A percentile compares a stretch with the other conserved stretches of the same genome.
phyloP scores from a whole-genome alignment of 2,797 vertebrate genomes.

The Columba guinea region DNA sequence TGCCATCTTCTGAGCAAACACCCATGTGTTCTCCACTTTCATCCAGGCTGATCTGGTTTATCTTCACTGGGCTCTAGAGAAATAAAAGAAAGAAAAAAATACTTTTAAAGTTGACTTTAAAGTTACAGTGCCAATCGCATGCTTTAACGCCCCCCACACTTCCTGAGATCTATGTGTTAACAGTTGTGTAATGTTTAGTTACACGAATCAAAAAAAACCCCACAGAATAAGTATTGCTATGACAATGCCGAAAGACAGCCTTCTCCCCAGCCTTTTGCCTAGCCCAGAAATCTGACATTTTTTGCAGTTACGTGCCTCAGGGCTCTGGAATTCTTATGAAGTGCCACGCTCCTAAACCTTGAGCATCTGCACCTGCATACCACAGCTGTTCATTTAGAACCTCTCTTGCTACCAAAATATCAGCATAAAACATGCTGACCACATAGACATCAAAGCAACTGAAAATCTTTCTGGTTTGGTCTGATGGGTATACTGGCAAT shows the following conservation, averaged over 20 bases:
- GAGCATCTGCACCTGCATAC: accelerated
- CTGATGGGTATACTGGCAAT: background rate
- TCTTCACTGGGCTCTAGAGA: slow-evolving; percentile 93
- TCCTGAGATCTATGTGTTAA: background rate
- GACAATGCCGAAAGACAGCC: background rate
- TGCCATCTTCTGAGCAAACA: slow-evolving; percentile 98
- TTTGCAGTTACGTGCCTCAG: background rate
- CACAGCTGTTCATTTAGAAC: background rate
- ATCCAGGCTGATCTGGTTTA: slow-evolving; percentile 99
- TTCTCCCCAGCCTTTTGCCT: background rate
- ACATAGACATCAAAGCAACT: background rate
- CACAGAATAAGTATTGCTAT: background rate
- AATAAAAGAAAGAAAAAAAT: background rate
- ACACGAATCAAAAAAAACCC: background rate
- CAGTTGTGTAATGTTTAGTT: background rate
- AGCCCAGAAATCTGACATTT: background rate
- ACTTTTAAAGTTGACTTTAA: slow-evolving; percentile 6
- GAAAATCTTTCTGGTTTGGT: background rate
- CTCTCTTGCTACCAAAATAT: background rate
- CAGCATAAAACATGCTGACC: background rate
- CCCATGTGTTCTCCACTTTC: slow-evolving; percentile 97
- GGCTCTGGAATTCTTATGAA: background rate
- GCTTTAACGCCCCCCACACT: background rate
- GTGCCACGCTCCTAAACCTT: background rate
- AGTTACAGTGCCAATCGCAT: background rate